Percentiles rank a stretch among this genome's conserved stretches.
Conservation (phyloP, 2,888 invertebrate genomes). For the Perizoma affinitatum region DNA sequence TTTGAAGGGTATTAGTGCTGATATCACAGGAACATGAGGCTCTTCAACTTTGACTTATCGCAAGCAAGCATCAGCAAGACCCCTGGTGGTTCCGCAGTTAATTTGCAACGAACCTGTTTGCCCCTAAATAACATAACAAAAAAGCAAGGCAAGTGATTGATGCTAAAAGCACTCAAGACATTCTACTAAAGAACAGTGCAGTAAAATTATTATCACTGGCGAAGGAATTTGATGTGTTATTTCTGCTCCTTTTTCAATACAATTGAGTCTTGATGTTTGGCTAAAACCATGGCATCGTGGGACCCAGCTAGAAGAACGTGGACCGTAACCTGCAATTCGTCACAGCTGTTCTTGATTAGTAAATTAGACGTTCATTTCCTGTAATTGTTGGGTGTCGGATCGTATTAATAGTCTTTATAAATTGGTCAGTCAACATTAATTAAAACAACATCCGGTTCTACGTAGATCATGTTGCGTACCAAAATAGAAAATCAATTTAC, state of each 20-base stretch:
- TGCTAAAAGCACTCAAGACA: no score
- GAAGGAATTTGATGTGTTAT: background rate
- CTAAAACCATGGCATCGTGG: background rate
- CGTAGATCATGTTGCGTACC: background rate
- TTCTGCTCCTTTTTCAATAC: no score
- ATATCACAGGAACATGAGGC: no score
- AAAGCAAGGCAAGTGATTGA: no score
- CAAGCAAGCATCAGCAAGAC: no score
- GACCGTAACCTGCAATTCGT: conserved; percentile 35
- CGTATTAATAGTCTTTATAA: conserved; percentile 28
- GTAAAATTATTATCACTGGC: no score
- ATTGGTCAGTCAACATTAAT: conserved; percentile 15
- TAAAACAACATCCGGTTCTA: conserved; percentile 23
- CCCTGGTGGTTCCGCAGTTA: no score
- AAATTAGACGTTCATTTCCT: conserved; percentile 33
- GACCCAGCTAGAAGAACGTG: conserved; percentile 1
- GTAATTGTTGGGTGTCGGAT: conserved; percentile 17
- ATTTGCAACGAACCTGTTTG: no score
- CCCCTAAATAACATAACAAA: no score
- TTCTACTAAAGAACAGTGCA: no score
- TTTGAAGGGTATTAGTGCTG: no score
- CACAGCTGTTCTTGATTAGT: conserved; percentile 29
- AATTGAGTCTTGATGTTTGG: background rate
- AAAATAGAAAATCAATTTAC: background rate
- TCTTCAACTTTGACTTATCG: no score